These are phyloP conservation scores for Heliconius himera DNA, from an alignment of 1,140 invertebrate genomes.

Conservation along the genomic window DNA sequence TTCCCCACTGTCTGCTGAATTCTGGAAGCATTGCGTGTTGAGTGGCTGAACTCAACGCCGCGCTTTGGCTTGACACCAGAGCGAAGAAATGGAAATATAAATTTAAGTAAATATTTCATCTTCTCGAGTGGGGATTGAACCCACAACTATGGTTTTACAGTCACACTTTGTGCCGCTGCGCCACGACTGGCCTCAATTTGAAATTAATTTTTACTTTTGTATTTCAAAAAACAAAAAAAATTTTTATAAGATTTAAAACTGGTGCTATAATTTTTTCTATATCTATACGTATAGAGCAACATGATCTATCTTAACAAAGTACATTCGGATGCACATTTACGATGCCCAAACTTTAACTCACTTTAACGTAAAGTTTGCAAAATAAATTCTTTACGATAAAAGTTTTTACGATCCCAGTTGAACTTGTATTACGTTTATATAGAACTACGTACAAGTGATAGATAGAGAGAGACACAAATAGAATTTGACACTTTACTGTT, in stretches of 20 bases:
- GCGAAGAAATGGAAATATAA: too few relatives aligned
- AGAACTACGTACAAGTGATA: background rate
- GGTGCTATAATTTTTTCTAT: background rate
- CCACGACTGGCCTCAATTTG: too few relatives aligned
- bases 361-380: conserved; percentile 25
- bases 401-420: conserved; percentile 16
- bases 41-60: too few relatives aligned
- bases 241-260: background rate
- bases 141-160: too few relatives aligned
- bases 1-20: too few relatives aligned
- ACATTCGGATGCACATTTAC: conserved; percentile 26
- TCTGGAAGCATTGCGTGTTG: too few relatives aligned
- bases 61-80: too few relatives aligned
- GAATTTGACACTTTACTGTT: background rate
- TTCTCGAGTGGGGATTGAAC: too few relatives aligned
- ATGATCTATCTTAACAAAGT: conserved; percentile 12
- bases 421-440: background rate
- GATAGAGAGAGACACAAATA: background rate
- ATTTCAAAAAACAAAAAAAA: background rate
- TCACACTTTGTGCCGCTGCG: too few relatives aligned
- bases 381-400: conserved; percentile 12
- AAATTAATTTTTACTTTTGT: too few relatives aligned
- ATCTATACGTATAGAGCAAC: background rate
- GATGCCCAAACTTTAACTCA: conserved; percentile 23
- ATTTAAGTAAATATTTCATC: too few relatives aligned